Evolutionary conservation across 2,113 vertebrate species (phyloP), one percentile per base, ranked within the genome.

Genomic region (Phyllostomus discolor): DNA sequence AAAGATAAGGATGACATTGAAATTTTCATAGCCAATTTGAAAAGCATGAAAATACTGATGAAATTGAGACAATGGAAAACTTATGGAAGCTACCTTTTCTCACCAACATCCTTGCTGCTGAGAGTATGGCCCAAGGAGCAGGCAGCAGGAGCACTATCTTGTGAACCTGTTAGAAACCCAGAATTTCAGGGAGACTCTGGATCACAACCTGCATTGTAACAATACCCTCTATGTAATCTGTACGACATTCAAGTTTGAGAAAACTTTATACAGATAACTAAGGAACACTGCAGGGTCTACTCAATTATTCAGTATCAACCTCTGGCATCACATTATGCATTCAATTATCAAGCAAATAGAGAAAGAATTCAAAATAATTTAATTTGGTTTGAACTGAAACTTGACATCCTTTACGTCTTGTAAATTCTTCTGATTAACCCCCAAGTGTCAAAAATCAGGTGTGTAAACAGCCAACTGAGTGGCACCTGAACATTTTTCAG

Each of bases 321-420:
- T 22, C n/a, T 54, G 16, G 33, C 50, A n/a, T 31, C 69, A 64
- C 1, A 12, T 52, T 38, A 50, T 93, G 26, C 73, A 89, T 52
- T 80, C 28, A 38, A 38, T 69, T 93, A 43, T 83, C 89, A 87
- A 88, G 22, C 35, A 2, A 92, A 86, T 69, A 4, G 28, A 46
- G 14, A 88, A 84, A 83, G 20, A 78, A 78, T 48, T 94, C 12
- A 96, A 94, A 90, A 85, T 69, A 79, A 94, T 54, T 94, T 38
- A 75, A 93, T 89, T 72, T 96, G 69, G 38, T 78, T 95, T 85
- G 26, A 28, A 73, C 6, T 75, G 57, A 88, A 92, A 91, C 26
- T 26, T 84, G 85, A 69, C 6, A 72, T 57, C 20, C 43, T 79
- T 93, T 31, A 24, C 35, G 14, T 46, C n/a, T 79, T 79, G 12